These are phyloP conservation scores for Endotricha flammealis DNA, from an alignment of 2,888 invertebrate species.

Conservation along the genomic window DNA sequence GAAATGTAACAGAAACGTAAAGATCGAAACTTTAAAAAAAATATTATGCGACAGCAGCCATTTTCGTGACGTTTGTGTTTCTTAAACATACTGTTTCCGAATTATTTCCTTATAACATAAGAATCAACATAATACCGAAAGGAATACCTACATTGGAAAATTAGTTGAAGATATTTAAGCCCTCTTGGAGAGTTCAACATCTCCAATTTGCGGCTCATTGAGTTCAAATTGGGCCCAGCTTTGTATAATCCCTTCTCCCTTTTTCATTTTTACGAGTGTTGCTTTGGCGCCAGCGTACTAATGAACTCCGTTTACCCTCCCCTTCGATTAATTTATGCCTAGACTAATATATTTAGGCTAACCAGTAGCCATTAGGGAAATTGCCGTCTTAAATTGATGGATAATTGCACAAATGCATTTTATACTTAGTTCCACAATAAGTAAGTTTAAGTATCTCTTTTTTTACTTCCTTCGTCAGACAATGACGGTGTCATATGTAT, in stretches of 20 bases:
- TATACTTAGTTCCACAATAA: not conserved
- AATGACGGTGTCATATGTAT: too few species aligned
- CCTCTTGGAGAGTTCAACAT: slow-evolving; percentile 50
- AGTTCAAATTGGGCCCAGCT: slow-evolving; percentile 55
- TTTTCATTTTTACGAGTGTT: slow-evolving; percentile 59
- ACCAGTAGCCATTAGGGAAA: slow-evolving; percentile 8
- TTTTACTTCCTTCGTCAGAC: too few species aligned
- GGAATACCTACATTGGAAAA: slow-evolving; percentile 10
- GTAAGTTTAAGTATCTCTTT: too few species aligned
- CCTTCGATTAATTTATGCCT: slow-evolving; percentile 14
- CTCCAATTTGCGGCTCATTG: slow-evolving; percentile 59
- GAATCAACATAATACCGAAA: too few species aligned
- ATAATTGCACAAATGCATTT: not conserved
- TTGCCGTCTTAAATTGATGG: slow-evolving; percentile 2
- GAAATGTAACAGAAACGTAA: too few species aligned
- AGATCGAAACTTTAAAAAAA: too few species aligned
- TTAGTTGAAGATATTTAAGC: slow-evolving; percentile 31
- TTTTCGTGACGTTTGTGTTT: too few species aligned
- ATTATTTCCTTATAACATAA: too few species aligned
- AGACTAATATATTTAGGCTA: slow-evolving; percentile 6
- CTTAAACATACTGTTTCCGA: too few species aligned
- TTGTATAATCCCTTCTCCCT: slow-evolving; percentile 50
- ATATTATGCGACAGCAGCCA: too few species aligned
- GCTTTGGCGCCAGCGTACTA: slow-evolving; percentile 43
- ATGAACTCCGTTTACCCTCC: slow-evolving; percentile 42